Percentiles rank a stretch among this genome's conserved stretches.
These are phyloP conservation scores for Phortica variegata DNA, from an alignment of 1,140 invertebrate genomes.

Conservation along the genomic window DNA sequence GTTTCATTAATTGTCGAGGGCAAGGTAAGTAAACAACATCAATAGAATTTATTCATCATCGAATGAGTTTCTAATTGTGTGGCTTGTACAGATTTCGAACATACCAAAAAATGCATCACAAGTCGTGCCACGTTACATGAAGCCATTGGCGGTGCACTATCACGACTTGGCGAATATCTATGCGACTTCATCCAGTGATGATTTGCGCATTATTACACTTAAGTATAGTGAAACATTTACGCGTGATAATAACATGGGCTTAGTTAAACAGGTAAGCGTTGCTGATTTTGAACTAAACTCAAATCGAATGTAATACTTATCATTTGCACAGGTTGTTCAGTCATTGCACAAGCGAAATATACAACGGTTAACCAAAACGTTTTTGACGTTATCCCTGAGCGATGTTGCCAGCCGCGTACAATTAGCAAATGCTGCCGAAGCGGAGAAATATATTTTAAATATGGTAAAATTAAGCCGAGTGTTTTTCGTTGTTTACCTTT, in stretches of 20 bases:
- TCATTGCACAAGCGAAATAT: conserved; percentile 96
- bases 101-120: conserved; percentile 91
- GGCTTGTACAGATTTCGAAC: conserved; percentile 62
- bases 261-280: conserved; percentile 69
- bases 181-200: conserved; percentile 71
- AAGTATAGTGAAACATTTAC: conserved; percentile 80
- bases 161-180: conserved; percentile 86
- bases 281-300: conserved; percentile 1
- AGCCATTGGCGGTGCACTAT: conserved; percentile 88
- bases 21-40: conserved; percentile 64
- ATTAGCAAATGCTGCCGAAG: conserved; percentile 77
- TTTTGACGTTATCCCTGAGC: conserved; percentile 88
- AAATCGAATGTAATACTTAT: neutral
- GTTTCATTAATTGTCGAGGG: conserved; percentile 89
- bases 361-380: conserved; percentile 94
- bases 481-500: neutral
- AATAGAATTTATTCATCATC: neutral
- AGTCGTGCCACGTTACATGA: conserved; percentile 85
- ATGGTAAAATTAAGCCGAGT: conserved; percentile 76
- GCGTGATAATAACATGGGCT: conserved; percentile 82
- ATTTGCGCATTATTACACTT: conserved; percentile 69
- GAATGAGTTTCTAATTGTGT: neutral
- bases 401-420: conserved; percentile 93
- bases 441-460: conserved; percentile 91
- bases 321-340: conserved; percentile 69